Evolutionary conservation across 2,888 invertebrate species (phyloP), one percentile per base, ranked within the genome.

Genomic region (Polyommatus iphigenia): DNA sequence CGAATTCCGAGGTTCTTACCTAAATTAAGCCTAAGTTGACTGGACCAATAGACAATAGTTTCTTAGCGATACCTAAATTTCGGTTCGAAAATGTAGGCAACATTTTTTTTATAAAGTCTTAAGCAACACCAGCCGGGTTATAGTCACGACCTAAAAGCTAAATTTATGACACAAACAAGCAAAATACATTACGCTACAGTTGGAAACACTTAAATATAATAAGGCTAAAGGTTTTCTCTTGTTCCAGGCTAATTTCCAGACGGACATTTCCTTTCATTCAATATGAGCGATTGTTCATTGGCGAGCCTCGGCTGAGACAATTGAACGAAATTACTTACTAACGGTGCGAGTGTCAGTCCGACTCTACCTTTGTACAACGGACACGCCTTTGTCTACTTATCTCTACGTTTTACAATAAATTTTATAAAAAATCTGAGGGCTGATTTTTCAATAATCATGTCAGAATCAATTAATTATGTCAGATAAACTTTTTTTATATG

Each of bases 251-350:
- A 93, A 93, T 93, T 94, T 92, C 87, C 87, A 89, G 89, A 89
- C 91, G 86, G 91, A 93, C 93, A 91, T 92, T 93, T 94, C 93
- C 93, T 93, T 86, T 92, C 93, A 94, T 94, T 94, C 92, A 93
- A 89, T 93, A 93, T 93, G 91, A 93, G 85, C 94, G 91, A 93
- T 93, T 92, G 93, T 94, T 91, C 92, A 93, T 92, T 89, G 91
- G 88, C 89, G 84, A 86, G 87, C 85, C 87, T 85, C 88, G 87
- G 89, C 90, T 87, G 88, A 92, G 88, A 93, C 93, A 91, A 92
- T 92, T 90, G 91, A 86, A 87, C 89, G 86, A 89, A 92, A 90
- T 91, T 91, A 87, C 88, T 85, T 86, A 87, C 86, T 88, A 91
- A 90, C 91, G 89, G 90, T 82, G 87, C 88, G 82, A 80, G 83